Conservation (phyloP, 1,140 invertebrate genomes). For the Ephestia elutella region DNA sequence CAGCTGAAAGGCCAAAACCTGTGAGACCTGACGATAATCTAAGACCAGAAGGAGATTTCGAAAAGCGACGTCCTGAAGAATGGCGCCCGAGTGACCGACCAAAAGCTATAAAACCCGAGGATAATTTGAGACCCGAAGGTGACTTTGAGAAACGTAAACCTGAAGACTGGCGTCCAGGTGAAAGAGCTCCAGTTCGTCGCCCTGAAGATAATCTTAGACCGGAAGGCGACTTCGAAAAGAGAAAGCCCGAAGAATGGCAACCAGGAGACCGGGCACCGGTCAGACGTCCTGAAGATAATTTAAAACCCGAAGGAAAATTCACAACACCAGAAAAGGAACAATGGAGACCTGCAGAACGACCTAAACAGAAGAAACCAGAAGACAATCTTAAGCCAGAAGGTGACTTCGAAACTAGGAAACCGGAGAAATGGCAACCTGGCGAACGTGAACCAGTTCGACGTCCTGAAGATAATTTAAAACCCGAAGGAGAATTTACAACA, state of each 20-base stretch:
- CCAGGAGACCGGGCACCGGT: conserved; percentile 74
- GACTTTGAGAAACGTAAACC: conserved; percentile 58
- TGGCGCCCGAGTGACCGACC: conserved; percentile 74
- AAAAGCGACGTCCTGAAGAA: conserved; percentile 68
- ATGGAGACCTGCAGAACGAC: conserved; percentile 67
- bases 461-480: conserved; percentile 47
- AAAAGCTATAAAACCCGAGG: conserved; percentile 72
- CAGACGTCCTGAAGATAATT: conserved; percentile 74
- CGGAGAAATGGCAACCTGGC: conserved; percentile 69
- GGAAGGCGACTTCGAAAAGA: conserved; percentile 75
- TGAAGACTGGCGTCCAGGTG: conserved; percentile 51
- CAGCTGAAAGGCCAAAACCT: conserved; percentile 61
- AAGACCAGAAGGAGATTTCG: conserved; percentile 66
- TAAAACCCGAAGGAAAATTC: conserved; percentile 78
- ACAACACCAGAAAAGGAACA: conserved; percentile 61
- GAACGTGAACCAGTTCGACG: conserved; percentile 63
- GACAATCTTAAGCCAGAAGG: conserved; percentile 62
- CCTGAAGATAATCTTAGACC: conserved; percentile 72
- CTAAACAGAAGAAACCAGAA: conserved; percentile 46
- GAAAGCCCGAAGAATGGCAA: conserved; percentile 76
- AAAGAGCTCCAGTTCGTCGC: conserved; percentile 51
- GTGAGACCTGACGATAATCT: conserved; percentile 45
- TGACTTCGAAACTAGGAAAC: conserved; percentile 66
- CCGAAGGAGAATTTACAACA: conserved; percentile 67
- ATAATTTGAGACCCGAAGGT: conserved; percentile 72